phyloP scores from a whole-genome alignment of 2,797 vertebrate genomes.

The Lemur catta region DNA sequence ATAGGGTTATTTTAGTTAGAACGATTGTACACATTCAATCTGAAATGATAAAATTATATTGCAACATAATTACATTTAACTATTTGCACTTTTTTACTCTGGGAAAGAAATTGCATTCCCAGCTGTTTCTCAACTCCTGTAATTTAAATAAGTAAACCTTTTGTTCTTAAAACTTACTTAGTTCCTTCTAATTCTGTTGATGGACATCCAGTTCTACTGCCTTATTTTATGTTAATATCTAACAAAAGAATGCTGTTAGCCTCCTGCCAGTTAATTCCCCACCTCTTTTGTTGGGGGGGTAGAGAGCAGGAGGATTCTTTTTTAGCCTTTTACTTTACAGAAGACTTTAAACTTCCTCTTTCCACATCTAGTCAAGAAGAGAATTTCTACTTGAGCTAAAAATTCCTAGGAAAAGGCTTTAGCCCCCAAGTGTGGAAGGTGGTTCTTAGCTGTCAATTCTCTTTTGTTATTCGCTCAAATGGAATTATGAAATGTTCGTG shows the following conservation, averaged over 20 bases:
- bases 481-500: constrained; percentile 92
- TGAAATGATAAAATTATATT: constrained; percentile 80
- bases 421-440: constrained; percentile 90
- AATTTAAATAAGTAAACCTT: constrained; percentile 89
- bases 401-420: constrained; percentile 80
- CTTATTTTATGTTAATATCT: constrained; percentile 88
- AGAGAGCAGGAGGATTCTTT: constrained; percentile 79
- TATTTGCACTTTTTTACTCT: constrained; percentile 79
- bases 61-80: constrained; percentile 82
- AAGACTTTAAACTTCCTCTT: constrained; percentile 86
- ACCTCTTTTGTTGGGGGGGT: constrained; percentile 84
- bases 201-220: constrained; percentile 86
- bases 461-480: constrained; percentile 90
- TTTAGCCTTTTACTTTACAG: constrained; percentile 83
- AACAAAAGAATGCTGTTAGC: constrained; percentile 87
- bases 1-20: constrained; percentile 80
- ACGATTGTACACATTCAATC: constrained; percentile 76
- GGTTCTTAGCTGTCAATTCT: constrained; percentile 85
- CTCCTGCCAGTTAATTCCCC: constrained; percentile 81
- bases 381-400: constrained; percentile 85
- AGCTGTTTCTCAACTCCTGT: constrained; percentile 85
- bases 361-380: constrained; percentile 78
- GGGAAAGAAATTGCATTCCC: constrained; percentile 82
- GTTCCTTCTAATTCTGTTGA: constrained; percentile 87
- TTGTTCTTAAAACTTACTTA: constrained; percentile 87